phyloP scores from a whole-genome alignment of 2,113 vertebrate genomes.

The Hydrolagus affinis region DNA sequence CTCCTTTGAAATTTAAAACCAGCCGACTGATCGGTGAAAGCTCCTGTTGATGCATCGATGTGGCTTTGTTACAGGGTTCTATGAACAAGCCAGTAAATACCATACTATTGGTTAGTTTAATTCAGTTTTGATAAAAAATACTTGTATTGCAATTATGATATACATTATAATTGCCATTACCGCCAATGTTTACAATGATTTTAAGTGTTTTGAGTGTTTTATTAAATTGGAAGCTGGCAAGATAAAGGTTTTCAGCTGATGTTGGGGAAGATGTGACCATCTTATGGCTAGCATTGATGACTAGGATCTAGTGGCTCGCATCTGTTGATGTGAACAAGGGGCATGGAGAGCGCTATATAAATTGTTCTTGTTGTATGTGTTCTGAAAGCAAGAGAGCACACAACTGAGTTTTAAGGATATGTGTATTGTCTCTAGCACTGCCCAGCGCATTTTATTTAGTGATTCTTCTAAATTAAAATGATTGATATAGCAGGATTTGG shows the following conservation, averaged over 20 bases:
- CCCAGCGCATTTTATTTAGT: background rate
- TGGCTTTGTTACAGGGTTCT: background rate
- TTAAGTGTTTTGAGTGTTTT: background rate
- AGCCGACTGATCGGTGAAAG: background rate
- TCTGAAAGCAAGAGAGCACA: background rate
- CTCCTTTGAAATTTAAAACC: background rate
- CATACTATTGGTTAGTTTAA: background rate
- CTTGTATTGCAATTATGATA: background rate
- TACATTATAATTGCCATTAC: background rate
- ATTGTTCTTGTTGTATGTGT: too few species aligned
- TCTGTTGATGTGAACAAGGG: too few species aligned
- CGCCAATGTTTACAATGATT: background rate
- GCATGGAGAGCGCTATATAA: too few species aligned
- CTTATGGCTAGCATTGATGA: background rate
- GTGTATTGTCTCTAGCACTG: background rate
- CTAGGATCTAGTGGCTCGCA: background rate
- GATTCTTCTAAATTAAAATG: background rate
- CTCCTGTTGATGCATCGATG: background rate
- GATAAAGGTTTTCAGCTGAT: background rate
- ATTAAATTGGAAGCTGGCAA: background rate
- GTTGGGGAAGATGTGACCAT: background rate
- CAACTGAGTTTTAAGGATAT: background rate
- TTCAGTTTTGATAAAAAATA: background rate
- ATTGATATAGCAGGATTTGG: background rate
- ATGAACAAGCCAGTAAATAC: too few species aligned